Base-by-base conservation (phyloP, 2,888 invertebrate genomes). In the Crioceris asparagi region DNA sequence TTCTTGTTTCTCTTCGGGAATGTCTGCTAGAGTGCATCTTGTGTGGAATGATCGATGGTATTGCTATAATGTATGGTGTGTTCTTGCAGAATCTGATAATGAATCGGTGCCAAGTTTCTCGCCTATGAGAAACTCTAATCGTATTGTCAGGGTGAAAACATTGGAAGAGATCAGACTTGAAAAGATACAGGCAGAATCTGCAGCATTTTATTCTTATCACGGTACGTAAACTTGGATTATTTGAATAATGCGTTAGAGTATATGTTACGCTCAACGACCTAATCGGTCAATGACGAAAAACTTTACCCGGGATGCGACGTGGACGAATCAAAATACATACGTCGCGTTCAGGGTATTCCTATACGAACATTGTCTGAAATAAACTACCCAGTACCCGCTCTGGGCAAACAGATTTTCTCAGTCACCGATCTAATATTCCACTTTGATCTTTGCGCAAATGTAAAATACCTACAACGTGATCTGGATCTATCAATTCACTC, bases 1-100 rank as follows among this genome's bases (percentile, higher is more conserved):
- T 21, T 44, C 33, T 43, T 43, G 46, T 35, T 42, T 45, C 17
- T 44, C 40, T 38, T 29, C 6, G 21, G 29, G 32, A 36, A 38
- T 47, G 39, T 57, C 66, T 68, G 66, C 65, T 68, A 66, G 63
- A 61, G 61, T 61, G 59, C 61, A 59, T 58, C 48, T 42, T 12
- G 17, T 17, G 17, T 21, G 6, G n/a, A 26, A 10, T 4, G 12
- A 34, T 25, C 17, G n/a, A 27, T 38, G 29, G 12, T 21, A 19
- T 6, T 21, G 6, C 6, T 21, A 21, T 7, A 21, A 21, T 21
- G 21, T 18, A 15, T 7, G 12, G 17, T 35, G 4, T 34, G 10
- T 79, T 69, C 74, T 79, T 79, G 71, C 78, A 82, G 82, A 82
- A 67, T 81, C 82, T 55, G 81, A 82, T 71, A 77, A 71, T 63